Conservation (phyloP, 2,113 vertebrate genomes). For the Noturus placidus region DNA sequence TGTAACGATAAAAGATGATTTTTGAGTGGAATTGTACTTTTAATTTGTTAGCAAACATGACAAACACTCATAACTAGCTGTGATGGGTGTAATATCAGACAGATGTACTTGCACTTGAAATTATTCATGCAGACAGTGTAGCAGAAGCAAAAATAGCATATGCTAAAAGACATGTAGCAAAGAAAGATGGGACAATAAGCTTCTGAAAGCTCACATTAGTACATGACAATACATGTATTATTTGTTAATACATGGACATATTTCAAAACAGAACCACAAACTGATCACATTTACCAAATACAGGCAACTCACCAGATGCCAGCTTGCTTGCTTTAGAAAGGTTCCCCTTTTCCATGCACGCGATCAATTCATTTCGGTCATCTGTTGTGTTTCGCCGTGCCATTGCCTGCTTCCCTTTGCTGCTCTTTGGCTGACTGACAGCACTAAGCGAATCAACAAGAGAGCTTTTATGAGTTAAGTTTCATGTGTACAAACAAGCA, state of each 20-base stretch:
- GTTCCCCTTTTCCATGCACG: slow-evolving; percentile 85
- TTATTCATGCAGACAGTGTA: slow-evolving; percentile 48
- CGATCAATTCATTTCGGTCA: slow-evolving; percentile 81
- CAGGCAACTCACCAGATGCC: slow-evolving; percentile 79
- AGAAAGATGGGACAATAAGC: slow-evolving; percentile 35
- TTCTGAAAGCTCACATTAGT: slow-evolving; percentile 30
- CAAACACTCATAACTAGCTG: slow-evolving; percentile 39
- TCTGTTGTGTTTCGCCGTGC: slow-evolving; percentile 90
- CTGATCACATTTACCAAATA: slow-evolving; percentile 21
- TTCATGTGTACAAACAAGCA: neutral
- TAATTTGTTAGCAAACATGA: slow-evolving; percentile 17
- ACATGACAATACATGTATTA: slow-evolving; percentile 20
- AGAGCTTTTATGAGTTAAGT: slow-evolving; percentile 2
- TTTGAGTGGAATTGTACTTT: slow-evolving; percentile 34
- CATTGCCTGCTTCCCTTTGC: slow-evolving; percentile 83
- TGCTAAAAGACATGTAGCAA: slow-evolving; percentile 41
- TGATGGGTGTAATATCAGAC: slow-evolving; percentile 43
- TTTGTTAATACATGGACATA: slow-evolving; percentile 31
- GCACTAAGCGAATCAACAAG: slow-evolving; percentile 59
- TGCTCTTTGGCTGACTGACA: slow-evolving; percentile 78
- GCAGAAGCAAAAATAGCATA: slow-evolving; percentile 30
- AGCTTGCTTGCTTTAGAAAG: slow-evolving; percentile 84
- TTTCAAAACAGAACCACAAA: slow-evolving; percentile 24
- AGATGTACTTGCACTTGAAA: slow-evolving; percentile 18
- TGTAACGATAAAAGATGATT: neutral